Percentiles rank a stretch among this genome's conserved stretches.
Evolutionary conservation across 2,797 vertebrate genomes (phyloP).

Genomic region (Valencia hispanica): DNA sequence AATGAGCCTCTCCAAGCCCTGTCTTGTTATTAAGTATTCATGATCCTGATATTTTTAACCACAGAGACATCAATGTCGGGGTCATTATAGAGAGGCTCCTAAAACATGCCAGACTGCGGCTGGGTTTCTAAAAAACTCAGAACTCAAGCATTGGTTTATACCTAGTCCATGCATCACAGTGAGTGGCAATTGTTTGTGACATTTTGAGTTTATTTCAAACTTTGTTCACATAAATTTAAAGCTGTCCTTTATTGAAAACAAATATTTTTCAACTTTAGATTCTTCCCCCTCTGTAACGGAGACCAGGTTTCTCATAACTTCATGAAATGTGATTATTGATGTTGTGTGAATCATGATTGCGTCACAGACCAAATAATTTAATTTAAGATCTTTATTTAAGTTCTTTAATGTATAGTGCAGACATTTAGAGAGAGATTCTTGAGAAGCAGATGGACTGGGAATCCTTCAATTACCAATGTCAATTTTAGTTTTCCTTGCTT

Average conservation of each 20-base stretch:
- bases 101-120: conserved; percentile 27
- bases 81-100: conserved; percentile 16
- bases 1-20: conserved; percentile 43
- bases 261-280: neutral
- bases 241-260: neutral
- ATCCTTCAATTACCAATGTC: no score
- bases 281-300: no score
- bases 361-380: neutral
- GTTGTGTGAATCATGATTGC: neutral
- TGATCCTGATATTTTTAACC: conserved; percentile 67
- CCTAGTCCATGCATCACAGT: neutral
- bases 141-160: neutral
- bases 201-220: neutral
- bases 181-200: neutral
- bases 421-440: no score
- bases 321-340: neutral
- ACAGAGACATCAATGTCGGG: conserved; percentile 40
- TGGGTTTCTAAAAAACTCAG: conserved; percentile 7
- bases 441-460: no score
- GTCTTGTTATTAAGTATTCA: conserved; percentile 63
- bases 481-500: no score
- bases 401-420: neutral
- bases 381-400: neutral
- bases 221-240: neutral
- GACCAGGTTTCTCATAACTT: no score